These are phyloP conservation scores for Phenganax marumi DNA, from an alignment of 92 coral and sea anemone species.

Conservation along the genomic window DNA sequence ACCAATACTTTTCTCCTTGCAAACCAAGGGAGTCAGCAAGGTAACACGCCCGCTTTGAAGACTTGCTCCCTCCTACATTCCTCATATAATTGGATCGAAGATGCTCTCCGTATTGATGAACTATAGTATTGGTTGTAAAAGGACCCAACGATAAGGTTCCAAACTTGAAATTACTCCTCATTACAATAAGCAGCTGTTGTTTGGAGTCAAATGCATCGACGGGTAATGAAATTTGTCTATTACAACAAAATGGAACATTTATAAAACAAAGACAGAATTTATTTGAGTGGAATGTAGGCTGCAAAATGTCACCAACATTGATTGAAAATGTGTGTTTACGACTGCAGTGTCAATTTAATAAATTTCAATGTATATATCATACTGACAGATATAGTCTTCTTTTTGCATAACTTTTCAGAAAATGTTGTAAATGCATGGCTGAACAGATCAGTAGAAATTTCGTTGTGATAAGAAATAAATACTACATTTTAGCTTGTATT, in stretches of 20 bases:
- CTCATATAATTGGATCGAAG: not conserved
- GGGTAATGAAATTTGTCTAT: not conserved
- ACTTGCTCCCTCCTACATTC: not conserved
- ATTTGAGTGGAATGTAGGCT: too few species aligned
- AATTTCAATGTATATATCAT: too few species aligned
- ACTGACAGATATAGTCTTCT: too few species aligned
- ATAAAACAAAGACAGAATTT: not conserved
- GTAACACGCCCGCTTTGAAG: not conserved
- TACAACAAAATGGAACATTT: not conserved
- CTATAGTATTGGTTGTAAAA: not conserved
- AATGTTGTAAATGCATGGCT: too few species aligned
- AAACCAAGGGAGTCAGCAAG: not conserved
- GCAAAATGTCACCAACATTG: not conserved
- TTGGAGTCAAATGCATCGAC: constrained; percentile 16
- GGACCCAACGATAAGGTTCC: not conserved
- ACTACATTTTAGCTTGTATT: not conserved
- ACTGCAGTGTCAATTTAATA: too few species aligned
- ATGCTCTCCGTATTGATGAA: constrained; percentile 11
- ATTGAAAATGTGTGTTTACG: too few species aligned
- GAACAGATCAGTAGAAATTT: too few species aligned
- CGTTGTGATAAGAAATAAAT: not conserved
- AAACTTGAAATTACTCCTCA: not conserved
- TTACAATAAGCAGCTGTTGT: not conserved
- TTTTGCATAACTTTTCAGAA: too few species aligned
- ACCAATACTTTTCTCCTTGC: not conserved